Base-by-base conservation (phyloP, 2,797 vertebrate genomes). In the Fratercula arctica region DNA sequence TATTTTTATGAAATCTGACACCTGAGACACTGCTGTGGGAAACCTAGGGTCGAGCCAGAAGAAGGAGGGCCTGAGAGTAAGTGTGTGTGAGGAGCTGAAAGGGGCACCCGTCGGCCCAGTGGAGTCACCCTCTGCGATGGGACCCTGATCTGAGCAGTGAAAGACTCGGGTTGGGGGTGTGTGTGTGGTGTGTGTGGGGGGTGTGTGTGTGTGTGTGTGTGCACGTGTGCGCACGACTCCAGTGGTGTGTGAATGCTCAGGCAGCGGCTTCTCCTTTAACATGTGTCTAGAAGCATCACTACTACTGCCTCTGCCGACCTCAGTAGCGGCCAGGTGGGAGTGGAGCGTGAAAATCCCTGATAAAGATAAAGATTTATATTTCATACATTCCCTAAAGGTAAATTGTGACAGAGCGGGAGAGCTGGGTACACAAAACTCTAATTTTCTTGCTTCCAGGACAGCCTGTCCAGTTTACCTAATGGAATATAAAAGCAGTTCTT, bases 401-500 rank as follows among this genome's bases (percentile, higher is more conserved):
- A 79, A 48, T 39, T 88, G 9, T 20, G 12, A 41, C 12, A 19
- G 2, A 70, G 19, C 0, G 0, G 37, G 68, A 60, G 26, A 75
- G 16, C 6, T 54, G 31, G 25, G 15, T 70, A 20, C 33, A 45
- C 11, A 76, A 61, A 82, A 29, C 5, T 51, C 19, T 56, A 25
- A 2, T 57, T 76, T 92, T 75, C 35, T 51, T 43, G 13, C 29
- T 88, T 37, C 28, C 35, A 83, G 56, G 19, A 48, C 33, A 66
- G 21, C 24, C 26, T 70, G 25, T n/a, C 28, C 51, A 51, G 33
- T 64, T 66, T 83, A 31, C 45, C 39, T 74, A 67, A 41, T 33
- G 37, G 48, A 67, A 91, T 15, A 17, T 29, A 37, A 64, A 80
- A 23, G 18, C n/a, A 48, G 23, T 64, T 87, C 95, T 89, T 53